A percentile compares a stretch with the other conserved stretches of the same genome.
These are phyloP conservation scores for Sciaenops ocellatus DNA, from an alignment of 2,797 vertebrate species.

Conservation along the genomic window DNA sequence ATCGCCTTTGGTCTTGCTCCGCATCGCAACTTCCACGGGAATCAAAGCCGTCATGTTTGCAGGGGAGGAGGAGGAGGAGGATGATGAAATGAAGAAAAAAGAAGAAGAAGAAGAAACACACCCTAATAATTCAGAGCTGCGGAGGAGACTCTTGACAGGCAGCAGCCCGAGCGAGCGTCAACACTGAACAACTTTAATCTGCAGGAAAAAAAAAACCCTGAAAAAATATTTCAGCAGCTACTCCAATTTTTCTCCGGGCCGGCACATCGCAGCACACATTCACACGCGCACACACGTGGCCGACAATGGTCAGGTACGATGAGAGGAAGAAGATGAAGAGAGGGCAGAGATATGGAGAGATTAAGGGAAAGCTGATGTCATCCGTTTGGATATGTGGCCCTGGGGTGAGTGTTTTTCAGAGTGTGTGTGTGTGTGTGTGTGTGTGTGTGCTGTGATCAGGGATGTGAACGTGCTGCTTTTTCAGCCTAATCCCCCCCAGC, in stretches of 20 bases:
- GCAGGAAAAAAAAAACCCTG: slow-evolving; percentile 1
- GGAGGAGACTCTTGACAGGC: slow-evolving; percentile 48
- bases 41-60: slow-evolving; percentile 72
- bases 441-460: slow-evolving; percentile 58
- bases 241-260: too few species aligned
- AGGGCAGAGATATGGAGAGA: slow-evolving; percentile 61
- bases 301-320: slow-evolving; percentile 35
- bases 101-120: not conserved
- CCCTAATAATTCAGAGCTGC: slow-evolving; percentile 35
- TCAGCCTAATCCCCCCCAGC: slow-evolving; percentile 82
- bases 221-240: not conserved
- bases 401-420: slow-evolving; percentile 50
- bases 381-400: slow-evolving; percentile 65
- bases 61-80: not conserved
- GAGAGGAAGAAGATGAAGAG: slow-evolving; percentile 28
- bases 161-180: slow-evolving; percentile 19
- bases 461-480: slow-evolving; percentile 76
- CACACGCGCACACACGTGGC: not conserved
- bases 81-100: slow-evolving; percentile 20
- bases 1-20: slow-evolving; percentile 60
- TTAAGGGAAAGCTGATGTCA: slow-evolving; percentile 80
- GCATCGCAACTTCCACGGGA: slow-evolving; percentile 56
- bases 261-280: not conserved
- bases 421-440: slow-evolving; percentile 45
- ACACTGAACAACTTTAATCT: slow-evolving; percentile 47